A percentile compares a stretch with the other conserved stretches of the same genome.
These are phyloP conservation scores for Lobophora halterata DNA, from an alignment of 2,888 invertebrate genomes.

Conservation along the genomic window DNA sequence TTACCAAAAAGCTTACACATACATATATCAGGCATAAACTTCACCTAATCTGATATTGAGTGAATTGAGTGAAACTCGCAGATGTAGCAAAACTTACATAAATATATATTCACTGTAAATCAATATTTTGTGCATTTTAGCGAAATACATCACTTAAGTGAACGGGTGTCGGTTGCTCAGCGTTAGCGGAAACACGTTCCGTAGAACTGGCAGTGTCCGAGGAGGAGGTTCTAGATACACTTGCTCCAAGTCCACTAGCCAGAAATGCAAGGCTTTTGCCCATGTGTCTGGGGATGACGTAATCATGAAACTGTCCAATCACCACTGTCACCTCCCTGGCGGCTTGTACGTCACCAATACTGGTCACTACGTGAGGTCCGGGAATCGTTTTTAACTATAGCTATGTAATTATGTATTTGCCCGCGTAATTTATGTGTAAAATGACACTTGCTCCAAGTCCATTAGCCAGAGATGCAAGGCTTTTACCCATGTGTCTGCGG, in stretches of 20 bases:
- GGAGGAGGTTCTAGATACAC: conserved; percentile 5
- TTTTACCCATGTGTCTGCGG: neutral
- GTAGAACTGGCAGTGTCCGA: conserved; percentile 4
- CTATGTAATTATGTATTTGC: no score
- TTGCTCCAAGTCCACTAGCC: conserved; percentile 3
- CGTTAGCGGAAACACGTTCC: conserved; percentile 12
- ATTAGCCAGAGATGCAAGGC: conserved; percentile 3
- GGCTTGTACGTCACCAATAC: neutral
- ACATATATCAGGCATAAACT: no score
- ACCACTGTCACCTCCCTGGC: conserved; percentile 22
- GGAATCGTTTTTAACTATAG: no score
- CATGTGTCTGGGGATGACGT: conserved; percentile 6
- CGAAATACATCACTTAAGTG: conserved; percentile 3
- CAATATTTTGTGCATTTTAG: conserved; percentile 1
- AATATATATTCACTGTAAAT: no score
- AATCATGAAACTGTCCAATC: conserved; percentile 2
- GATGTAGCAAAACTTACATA: no score
- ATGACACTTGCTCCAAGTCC: conserved; percentile 2
- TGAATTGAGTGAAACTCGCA: no score
- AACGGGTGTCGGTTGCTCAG: conserved; percentile 8
- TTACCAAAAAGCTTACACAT: no score
- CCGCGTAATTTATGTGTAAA: no score
- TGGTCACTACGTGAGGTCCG: neutral
- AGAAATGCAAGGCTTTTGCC: conserved; percentile 30
- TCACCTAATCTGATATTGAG: no score